Percentiles rank a stretch among this genome's conserved stretches.
These are phyloP conservation scores for Riparia riparia DNA, from an alignment of 2,113 vertebrate species.

Conservation along the genomic window DNA sequence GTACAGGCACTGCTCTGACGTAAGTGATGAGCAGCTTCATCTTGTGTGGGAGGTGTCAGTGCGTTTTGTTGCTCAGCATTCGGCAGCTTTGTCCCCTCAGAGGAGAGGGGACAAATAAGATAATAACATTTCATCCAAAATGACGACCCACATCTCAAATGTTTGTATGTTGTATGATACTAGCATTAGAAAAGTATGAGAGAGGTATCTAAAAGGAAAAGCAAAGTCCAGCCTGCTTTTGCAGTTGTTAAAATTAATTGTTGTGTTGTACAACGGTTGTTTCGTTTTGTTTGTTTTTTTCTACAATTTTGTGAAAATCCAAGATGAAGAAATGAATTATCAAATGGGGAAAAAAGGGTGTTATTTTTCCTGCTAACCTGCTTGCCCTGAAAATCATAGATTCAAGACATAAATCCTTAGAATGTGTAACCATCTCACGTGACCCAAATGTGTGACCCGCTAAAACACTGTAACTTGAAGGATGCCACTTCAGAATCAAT, in stretches of 20 bases:
- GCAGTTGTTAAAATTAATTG: not conserved
- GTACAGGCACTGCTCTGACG: not conserved
- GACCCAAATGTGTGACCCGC: slow-evolving; percentile 78
- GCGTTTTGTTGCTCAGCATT: not conserved
- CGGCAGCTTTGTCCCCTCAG: not conserved
- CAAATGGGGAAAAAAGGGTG: not conserved
- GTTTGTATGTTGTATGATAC: not conserved
- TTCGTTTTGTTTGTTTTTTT: not conserved
- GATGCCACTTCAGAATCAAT: slow-evolving; percentile 84
- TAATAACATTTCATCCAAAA: not conserved
- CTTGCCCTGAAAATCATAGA: slow-evolving; percentile 75
- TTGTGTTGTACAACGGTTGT: not conserved
- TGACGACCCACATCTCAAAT: not conserved
- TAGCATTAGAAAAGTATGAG: not conserved
- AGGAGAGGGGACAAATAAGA: not conserved
- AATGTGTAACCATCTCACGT: slow-evolving; percentile 61
- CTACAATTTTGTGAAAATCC: not conserved
- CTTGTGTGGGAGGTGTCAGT: not conserved
- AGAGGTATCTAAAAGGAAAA: not conserved
- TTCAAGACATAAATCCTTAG: slow-evolving; percentile 74
- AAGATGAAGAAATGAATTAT: not conserved
- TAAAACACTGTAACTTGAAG: slow-evolving; percentile 81
- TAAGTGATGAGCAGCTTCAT: not conserved
- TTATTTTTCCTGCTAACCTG: not conserved
- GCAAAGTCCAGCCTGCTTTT: not conserved